A percentile compares a stretch with the other conserved stretches of the same genome.
Evolutionary conservation across 2,113 vertebrate species (phyloP).

Genomic region (Phalacrocorax aristotelis): DNA sequence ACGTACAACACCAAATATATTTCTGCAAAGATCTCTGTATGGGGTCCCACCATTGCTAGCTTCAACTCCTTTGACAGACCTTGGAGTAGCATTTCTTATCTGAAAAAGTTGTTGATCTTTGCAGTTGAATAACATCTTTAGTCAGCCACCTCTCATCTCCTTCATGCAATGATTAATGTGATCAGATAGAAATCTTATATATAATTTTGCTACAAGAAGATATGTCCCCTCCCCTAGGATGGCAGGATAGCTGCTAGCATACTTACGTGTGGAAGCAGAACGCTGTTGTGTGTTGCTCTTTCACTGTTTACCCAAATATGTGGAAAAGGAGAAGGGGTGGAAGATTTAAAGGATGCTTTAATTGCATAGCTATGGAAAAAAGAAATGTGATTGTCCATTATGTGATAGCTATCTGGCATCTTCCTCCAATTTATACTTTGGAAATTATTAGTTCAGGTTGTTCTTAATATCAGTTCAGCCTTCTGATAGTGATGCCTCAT

Average conservation of each 20-base stretch:
- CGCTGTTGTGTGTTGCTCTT: neutral
- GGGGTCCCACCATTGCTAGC: neutral
- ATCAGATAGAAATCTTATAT: neutral
- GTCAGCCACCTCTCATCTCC: neutral
- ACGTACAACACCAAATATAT: neutral
- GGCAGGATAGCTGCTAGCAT: neutral
- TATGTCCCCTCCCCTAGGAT: neutral
- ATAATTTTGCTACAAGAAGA: neutral
- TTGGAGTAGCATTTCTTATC: neutral
- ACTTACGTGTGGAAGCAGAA: neutral
- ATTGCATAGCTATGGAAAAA: neutral
- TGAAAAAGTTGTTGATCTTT: neutral
- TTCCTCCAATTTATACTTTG: neutral
- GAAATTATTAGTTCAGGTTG: neutral
- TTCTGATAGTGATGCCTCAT: neutral
- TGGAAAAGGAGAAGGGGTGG: neutral
- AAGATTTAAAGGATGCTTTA: neutral
- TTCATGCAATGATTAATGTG: neutral
- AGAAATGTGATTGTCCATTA: neutral
- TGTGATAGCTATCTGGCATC: neutral
- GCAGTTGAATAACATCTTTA: neutral
- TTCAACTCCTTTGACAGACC: neutral
- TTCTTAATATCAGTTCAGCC: neutral
- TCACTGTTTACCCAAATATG: neutral
- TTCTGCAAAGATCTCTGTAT: neutral